These are phyloP conservation scores for Cotesia glomerata DNA, from an alignment of 1,140 invertebrate species.

Conservation along the genomic window DNA sequence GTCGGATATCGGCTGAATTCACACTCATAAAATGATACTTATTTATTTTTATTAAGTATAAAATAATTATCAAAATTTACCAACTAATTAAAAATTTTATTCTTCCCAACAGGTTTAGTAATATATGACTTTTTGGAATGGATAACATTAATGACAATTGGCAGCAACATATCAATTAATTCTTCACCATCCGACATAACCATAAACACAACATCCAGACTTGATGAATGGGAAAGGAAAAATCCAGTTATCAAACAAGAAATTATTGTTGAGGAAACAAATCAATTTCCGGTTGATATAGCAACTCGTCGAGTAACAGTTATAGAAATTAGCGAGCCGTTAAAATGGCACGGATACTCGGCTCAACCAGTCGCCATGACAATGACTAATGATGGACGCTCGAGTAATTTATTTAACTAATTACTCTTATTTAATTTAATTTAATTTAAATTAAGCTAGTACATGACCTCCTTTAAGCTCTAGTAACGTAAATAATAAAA, in stretches of 20 bases:
- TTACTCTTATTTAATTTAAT: neutral
- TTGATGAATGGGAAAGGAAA: too few relatives aligned
- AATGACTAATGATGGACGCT: constrained; percentile 46
- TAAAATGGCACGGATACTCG: constrained; percentile 46
- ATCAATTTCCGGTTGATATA: constrained; percentile 59
- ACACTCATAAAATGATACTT: too few relatives aligned
- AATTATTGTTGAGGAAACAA: neutral
- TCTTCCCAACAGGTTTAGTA: constrained; percentile 37
- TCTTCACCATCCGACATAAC: constrained; percentile 12
- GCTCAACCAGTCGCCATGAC: constrained; percentile 40
- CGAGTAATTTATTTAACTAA: constrained; percentile 35
- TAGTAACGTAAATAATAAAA: neutral
- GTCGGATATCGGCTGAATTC: too few relatives aligned
- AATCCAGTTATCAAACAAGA: neutral
- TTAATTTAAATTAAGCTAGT: neutral
- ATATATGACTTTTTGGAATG: constrained; percentile 46
- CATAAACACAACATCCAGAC: too few relatives aligned
- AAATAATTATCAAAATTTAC: neutral
- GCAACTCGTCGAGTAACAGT: constrained; percentile 38
- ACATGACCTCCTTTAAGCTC: neutral
- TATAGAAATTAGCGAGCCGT: constrained; percentile 39
- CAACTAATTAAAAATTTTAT: neutral
- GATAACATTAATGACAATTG: constrained; percentile 32
- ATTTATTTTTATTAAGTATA: too few relatives aligned
- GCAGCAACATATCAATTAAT: neutral